Percentiles rank a stretch among this genome's conserved stretches.
These are phyloP conservation scores for Cryptomyrus ogoouensis DNA, from an alignment of 2,113 vertebrate species.

Conservation along the genomic window DNA sequence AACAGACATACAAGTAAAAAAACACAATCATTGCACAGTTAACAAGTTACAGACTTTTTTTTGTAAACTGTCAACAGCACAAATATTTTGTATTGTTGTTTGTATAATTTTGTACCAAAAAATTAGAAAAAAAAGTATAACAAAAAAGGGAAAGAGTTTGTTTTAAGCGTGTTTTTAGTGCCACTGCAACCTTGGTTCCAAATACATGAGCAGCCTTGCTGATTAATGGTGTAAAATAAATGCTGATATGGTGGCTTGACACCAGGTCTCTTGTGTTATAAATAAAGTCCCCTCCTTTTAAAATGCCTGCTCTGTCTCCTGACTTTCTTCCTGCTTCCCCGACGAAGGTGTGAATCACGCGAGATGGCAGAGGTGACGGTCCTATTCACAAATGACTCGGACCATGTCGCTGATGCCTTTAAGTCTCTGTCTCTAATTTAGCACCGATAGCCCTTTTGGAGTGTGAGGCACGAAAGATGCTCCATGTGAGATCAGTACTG, in stretches of 20 bases:
- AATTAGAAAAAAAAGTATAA: slow-evolving; percentile 37
- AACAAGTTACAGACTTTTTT: slow-evolving; percentile 63
- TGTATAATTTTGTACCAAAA: slow-evolving; percentile 96
- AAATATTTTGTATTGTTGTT: slow-evolving; percentile 99
- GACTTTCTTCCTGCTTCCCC: slow-evolving; percentile 25
- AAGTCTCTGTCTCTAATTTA: slow-evolving; percentile 4
- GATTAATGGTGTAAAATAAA: slow-evolving; percentile 71
- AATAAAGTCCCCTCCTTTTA: slow-evolving; percentile 70
- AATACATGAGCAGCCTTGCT: slow-evolving; percentile 73
- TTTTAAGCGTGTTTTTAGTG: slow-evolving; percentile 80
- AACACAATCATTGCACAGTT: slow-evolving; percentile 61
- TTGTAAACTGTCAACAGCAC: slow-evolving; percentile 97
- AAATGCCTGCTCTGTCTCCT: slow-evolving; percentile 38
- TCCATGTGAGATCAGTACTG: background rate
- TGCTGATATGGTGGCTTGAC: slow-evolving; percentile 54
- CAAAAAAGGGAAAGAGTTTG: slow-evolving; percentile 60
- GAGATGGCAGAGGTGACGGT: background rate
- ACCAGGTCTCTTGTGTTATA: slow-evolving; percentile 67
- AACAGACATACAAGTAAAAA: slow-evolving; percentile 37
- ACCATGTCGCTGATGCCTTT: background rate
- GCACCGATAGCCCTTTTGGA: background rate
- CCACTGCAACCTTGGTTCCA: slow-evolving; percentile 75
- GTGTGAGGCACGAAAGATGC: background rate
- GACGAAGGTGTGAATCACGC: slow-evolving; percentile 5
- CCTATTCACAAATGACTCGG: background rate